Conservation (phyloP, 2,888 invertebrate genomes). For the Orthonevra nobilis region DNA sequence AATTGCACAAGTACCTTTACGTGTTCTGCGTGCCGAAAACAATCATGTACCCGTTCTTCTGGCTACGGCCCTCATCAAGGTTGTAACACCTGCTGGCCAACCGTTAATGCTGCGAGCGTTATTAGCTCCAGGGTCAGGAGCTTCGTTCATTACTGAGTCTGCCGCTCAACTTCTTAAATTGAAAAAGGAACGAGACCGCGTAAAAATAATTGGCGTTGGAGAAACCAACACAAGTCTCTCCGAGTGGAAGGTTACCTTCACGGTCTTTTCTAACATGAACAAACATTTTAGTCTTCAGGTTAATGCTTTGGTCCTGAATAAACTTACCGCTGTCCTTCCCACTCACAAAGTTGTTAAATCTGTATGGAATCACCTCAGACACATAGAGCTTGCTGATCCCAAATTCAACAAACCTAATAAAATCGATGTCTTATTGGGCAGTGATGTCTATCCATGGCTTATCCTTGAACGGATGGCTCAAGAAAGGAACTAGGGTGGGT, state of each 20-base stretch:
- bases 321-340: background rate
- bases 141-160: conserved; percentile 9
- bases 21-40: conserved; percentile 10
- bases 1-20: conserved; percentile 2
- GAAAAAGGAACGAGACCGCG: conserved; percentile 7
- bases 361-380: conserved; percentile 1
- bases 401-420: background rate
- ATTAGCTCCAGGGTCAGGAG: conserved; percentile 11
- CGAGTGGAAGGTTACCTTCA: background rate
- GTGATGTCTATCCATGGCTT: conserved; percentile 9
- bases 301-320: background rate
- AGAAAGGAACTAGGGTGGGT: conserved; percentile 10
- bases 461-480: conserved; percentile 6
- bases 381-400: background rate
- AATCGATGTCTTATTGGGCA: conserved; percentile 11
- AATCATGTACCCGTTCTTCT: background rate
- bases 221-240: conserved; percentile 7
- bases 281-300: background rate
- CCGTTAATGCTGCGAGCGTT: conserved; percentile 16
- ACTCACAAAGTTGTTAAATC: background rate
- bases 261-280: background rate
- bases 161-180: conserved; percentile 7
- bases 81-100: background rate
- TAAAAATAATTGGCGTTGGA: background rate
- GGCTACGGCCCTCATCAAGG: conserved; percentile 19